Percentiles rank a stretch among this genome's conserved stretches.
These are phyloP conservation scores for Xenus cinereus DNA, from an alignment of 2,113 vertebrate genomes.

Conservation along the genomic window DNA sequence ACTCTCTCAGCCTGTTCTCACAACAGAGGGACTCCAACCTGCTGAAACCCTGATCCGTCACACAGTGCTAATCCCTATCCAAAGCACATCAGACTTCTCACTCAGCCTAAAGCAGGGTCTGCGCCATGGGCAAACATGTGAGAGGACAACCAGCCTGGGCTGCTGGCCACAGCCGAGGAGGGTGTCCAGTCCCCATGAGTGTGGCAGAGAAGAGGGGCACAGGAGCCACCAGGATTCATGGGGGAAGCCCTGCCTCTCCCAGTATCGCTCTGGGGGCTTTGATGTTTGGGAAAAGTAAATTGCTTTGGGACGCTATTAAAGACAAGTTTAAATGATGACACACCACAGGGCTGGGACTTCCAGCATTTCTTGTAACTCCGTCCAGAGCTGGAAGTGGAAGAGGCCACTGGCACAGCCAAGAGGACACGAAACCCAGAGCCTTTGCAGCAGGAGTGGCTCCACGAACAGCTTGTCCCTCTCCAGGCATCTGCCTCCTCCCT, in stretches of 20 bases:
- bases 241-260: neutral
- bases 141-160: neutral
- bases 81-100: neutral
- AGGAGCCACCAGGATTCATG: fast-evolving
- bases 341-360: neutral
- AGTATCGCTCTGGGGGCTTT: neutral
- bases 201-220: neutral
- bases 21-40: neutral
- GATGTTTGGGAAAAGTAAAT: neutral
- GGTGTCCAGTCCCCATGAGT: fast-evolving
- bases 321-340: conserved; percentile 2
- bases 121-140: neutral
- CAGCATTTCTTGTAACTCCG: neutral
- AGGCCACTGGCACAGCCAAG: neutral
- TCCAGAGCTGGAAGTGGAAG: conserved; percentile 25
- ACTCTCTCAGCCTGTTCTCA: neutral
- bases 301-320: neutral
- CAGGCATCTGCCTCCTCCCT: neutral
- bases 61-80: neutral
- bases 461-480: neutral
- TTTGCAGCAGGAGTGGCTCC: neutral
- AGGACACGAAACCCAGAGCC: neutral
- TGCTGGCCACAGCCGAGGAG: neutral
- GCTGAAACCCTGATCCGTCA: neutral
- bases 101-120: neutral